Conservation (phyloP, 2,797 vertebrate species). For the Liparis tanakae region DNA sequence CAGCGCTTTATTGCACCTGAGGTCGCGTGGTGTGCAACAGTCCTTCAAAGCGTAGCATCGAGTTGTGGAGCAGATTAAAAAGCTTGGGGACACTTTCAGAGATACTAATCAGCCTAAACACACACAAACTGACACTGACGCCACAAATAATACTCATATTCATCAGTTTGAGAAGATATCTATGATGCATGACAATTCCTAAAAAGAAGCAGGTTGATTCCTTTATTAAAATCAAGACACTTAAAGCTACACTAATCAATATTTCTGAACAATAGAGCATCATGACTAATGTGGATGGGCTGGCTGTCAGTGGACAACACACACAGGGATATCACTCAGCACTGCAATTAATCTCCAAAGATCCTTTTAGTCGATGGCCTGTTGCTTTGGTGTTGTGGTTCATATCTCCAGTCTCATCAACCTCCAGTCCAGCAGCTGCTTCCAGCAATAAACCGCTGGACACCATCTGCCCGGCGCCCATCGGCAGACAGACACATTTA, state of each 20-base stretch:
- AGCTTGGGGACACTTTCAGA: not conserved
- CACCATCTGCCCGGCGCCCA: not conserved
- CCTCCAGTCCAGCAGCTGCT: not conserved
- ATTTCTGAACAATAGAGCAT: not conserved
- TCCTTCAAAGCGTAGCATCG: constrained; percentile 15
- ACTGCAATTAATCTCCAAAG: not conserved
- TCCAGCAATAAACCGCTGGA: not conserved
- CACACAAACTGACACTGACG: not conserved
- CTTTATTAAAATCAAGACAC: not conserved
- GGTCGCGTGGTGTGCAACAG: constrained; percentile 10
- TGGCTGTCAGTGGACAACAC: not conserved
- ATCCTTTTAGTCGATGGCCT: constrained; percentile 5
- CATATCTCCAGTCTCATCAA: not conserved
- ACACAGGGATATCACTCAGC: constrained; percentile 1
- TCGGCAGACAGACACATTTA: not conserved
- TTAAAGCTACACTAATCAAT: not conserved
- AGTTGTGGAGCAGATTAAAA: constrained; percentile 7
- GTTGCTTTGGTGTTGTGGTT: constrained; percentile 12
- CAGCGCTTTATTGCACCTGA: constrained; percentile 22
- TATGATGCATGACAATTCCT: constrained; percentile 1
- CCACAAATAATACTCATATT: not conserved
- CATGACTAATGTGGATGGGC: not conserved
- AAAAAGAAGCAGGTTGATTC: not conserved
- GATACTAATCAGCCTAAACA: not conserved
- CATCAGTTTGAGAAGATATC: not conserved